These are phyloP conservation scores for Dipodomys ordii DNA, from an alignment of 2,113 vertebrate species.

Conservation along the genomic window DNA sequence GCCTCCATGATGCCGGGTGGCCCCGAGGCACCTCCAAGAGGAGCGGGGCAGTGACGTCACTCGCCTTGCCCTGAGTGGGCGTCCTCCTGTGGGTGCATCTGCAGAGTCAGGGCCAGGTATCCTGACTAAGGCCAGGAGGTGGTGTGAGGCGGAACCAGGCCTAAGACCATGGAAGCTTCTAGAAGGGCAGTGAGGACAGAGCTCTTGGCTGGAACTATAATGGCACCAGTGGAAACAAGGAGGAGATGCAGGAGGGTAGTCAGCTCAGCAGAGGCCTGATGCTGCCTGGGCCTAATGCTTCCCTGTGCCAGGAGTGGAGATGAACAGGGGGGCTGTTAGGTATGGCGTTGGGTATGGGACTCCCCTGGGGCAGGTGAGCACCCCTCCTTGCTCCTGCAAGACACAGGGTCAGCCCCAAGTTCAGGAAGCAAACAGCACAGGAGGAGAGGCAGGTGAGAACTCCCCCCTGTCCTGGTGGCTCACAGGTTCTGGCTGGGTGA, in stretches of 20 bases:
- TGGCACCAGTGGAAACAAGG: neutral
- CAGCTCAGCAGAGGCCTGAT: neutral
- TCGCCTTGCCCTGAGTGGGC: fast-evolving
- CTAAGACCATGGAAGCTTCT: neutral
- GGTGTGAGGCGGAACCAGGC: neutral
- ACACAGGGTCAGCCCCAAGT: neutral
- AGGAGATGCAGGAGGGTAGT: neutral
- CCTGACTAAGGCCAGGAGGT: neutral
- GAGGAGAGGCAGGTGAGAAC: neutral
- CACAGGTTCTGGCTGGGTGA: neutral
- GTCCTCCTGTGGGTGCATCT: neutral
- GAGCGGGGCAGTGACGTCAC: neutral
- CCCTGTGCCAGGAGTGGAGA: no score
- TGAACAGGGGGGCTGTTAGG: no score
- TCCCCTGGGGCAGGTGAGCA: neutral
- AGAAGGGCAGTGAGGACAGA: neutral
- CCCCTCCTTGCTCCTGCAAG: neutral
- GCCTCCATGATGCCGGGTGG: neutral
- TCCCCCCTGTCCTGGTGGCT: neutral
- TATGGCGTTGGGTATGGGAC: no score
- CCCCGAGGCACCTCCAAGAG: neutral
- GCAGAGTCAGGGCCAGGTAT: neutral
- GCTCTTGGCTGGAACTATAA: neutral
- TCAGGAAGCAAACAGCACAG: neutral
- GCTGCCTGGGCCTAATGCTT: no score